Percentiles rank a stretch among this genome's conserved stretches.
phyloP scores from a whole-genome alignment of 2,797 vertebrate species.

The Basileuterus tristriatus region DNA sequence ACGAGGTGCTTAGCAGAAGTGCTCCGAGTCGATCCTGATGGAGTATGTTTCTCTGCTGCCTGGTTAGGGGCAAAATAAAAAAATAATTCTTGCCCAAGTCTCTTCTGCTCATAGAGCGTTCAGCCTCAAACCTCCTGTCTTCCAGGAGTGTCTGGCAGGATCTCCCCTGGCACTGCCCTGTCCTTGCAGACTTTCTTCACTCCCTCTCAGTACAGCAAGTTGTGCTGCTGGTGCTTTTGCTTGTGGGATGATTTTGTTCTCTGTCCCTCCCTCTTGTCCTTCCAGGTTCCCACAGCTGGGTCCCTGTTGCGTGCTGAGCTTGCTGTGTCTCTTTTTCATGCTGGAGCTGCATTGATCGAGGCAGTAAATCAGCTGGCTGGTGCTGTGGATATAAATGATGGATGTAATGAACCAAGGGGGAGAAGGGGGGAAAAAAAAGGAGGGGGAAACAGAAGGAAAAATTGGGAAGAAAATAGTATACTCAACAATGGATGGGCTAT shows the following conservation, averaged over 20 bases:
- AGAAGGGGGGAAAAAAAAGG: background rate
- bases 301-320: background rate
- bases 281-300: fast-evolving
- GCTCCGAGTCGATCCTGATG: background rate
- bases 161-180: background rate
- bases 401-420: slow-evolving; percentile 2
- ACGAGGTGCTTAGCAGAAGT: background rate
- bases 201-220: background rate
- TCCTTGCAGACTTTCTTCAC: background rate
- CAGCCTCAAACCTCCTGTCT: background rate
- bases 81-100: background rate
- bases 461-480: background rate
- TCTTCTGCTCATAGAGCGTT: fast-evolving
- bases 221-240: background rate
- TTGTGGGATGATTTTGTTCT: background rate
- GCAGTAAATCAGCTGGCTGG: slow-evolving; percentile 30
- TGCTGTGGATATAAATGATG: slow-evolving; percentile 10
- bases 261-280: background rate
- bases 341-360: background rate
- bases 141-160: background rate
- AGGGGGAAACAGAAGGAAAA: background rate
- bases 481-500: background rate
- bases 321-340: background rate
- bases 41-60: background rate
- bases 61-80: background rate